These are phyloP conservation scores for Phyto melanocephala DNA, from an alignment of 2,888 invertebrate species.

Conservation along the genomic window DNA sequence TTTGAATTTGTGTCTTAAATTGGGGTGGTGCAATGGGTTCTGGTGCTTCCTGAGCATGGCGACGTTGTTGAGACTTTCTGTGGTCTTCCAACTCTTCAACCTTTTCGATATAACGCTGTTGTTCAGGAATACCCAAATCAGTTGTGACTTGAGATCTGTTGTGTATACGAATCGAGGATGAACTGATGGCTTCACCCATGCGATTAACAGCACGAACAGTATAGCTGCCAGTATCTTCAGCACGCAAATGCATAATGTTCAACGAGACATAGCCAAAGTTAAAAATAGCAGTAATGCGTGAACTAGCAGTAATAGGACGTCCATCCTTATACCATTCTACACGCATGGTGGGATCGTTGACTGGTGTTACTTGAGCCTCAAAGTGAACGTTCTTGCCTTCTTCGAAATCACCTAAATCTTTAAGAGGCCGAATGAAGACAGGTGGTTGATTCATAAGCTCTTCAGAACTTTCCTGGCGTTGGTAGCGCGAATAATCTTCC, in stretches of 20 bases:
- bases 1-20: constrained; percentile 93
- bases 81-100: constrained; percentile 94
- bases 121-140: constrained; percentile 93
- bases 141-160: constrained; percentile 90
- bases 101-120: constrained; percentile 93
- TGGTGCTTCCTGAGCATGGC: constrained; percentile 88
- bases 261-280: constrained; percentile 99
- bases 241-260: constrained; percentile 98
- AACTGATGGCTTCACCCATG: constrained; percentile 93
- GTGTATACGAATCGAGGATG: constrained; percentile 87
- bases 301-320: constrained; percentile 95
- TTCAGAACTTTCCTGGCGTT: constrained; percentile 90
- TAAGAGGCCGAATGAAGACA: constrained; percentile 91
- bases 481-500: constrained; percentile 93
- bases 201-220: constrained; percentile 94
- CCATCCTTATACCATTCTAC: constrained; percentile 98
- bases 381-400: constrained; percentile 96
- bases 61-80: constrained; percentile 87
- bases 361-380: constrained; percentile 94
- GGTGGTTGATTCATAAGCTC: constrained; percentile 90
- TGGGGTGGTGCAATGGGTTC: constrained; percentile 90
- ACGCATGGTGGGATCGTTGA: constrained; percentile 95
- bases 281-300: constrained; percentile 97
- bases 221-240: constrained; percentile 98
- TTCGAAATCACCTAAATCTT: constrained; percentile 90